Evolutionary conservation across 2,888 invertebrate genomes (phyloP), one percentile per base, ranked within the genome.

Genomic region (Tridacna gigas): DNA sequence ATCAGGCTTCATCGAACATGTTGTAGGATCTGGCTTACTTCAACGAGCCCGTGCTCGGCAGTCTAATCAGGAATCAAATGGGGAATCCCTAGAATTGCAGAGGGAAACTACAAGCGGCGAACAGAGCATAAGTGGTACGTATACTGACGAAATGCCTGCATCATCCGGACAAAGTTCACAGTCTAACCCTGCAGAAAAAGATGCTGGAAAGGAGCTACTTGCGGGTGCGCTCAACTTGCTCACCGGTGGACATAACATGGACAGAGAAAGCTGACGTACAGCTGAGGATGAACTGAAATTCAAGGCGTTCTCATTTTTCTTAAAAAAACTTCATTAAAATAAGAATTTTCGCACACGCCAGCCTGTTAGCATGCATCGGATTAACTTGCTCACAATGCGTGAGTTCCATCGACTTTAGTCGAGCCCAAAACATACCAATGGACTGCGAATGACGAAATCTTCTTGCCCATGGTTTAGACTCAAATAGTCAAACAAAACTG

Each of bases 261-360:
- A 56, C 37, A 60, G 60, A 20, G 74, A 74, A 15, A 28, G 37
- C 26, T 51, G 73, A 25, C 73, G 74, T 56, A 13, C 5, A 60
- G 60, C 22, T 18, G 74, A 74, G 22, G 13, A 74, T 56, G 74
- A 74, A 61, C n/a, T 74, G 60, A 74, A 74, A 60, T 56, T 60
- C 28, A 60, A n/a, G 37, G 60, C 74, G 11, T 7, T 60, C 28
- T 74, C 74, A 2, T 60, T 20, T n/a, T 74, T 74, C 28, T 26
- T 60, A 9, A 60, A 28, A 7, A 60, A 74, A 74, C 74, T 12
- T 15, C 18, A 22, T 18, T 37, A 45, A 26, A 65, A 65, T 56
- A n/a, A 56, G 2, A 3, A 5, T 18, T 1, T 3, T 56, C n/a
- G 56, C 9, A 20, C 3, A n/a, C 9, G 56, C 4, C 56, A 18